Evolutionary conservation across 2,113 vertebrate genomes (phyloP).

Genomic region (Odobenus rosmarus): DNA sequence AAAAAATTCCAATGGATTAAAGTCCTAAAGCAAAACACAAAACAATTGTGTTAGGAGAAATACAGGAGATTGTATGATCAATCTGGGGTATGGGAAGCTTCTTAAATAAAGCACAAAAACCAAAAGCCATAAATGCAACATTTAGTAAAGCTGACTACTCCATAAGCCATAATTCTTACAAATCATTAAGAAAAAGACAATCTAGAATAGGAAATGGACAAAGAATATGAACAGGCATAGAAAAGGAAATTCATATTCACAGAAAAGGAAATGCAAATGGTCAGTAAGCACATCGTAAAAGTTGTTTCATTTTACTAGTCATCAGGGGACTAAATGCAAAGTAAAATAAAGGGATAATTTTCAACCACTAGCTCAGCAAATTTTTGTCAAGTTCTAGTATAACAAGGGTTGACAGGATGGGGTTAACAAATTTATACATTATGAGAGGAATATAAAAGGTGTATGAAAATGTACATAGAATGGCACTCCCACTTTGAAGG

Average conservation of each 20-base stretch:
- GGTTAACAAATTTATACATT: neutral
- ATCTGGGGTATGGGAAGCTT: neutral
- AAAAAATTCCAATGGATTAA: neutral
- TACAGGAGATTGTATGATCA: neutral
- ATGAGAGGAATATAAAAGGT: neutral
- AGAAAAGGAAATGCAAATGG: neutral
- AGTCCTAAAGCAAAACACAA: constrained; percentile 11
- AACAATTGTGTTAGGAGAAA: neutral
- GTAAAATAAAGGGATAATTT: constrained; percentile 15
- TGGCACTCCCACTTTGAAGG: neutral
- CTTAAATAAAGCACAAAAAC: neutral
- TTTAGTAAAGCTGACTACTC: neutral
- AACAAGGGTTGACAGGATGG: neutral
- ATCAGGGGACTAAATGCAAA: neutral
- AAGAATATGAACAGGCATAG: neutral
- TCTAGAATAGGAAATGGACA: neutral
- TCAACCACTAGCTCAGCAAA: neutral
- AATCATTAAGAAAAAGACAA: neutral
- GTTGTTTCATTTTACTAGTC: neutral
- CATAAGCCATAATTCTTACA: neutral
- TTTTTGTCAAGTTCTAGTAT: neutral
- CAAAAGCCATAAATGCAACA: neutral
- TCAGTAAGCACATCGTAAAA: neutral
- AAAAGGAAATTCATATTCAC: neutral
- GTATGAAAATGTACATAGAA: neutral